Percentiles rank a stretch among this genome's conserved stretches.
Conservation (phyloP, 2,797 vertebrate species). For the Otolemur crassicaudatus region DNA sequence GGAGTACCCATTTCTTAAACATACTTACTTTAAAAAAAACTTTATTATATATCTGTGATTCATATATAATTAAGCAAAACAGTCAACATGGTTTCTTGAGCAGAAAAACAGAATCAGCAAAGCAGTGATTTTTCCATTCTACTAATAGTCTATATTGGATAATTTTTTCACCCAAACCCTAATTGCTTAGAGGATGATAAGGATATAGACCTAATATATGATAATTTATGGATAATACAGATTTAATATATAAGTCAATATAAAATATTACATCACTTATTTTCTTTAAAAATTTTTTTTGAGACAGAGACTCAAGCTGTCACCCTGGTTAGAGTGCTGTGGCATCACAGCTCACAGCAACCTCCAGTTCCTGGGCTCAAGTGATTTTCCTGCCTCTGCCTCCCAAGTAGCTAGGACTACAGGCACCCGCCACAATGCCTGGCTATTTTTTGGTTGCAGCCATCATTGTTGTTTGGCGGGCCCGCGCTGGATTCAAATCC, state of each 20-base stretch:
- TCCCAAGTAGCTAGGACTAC: no score
- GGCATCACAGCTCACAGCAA: no score
- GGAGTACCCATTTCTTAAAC: not conserved
- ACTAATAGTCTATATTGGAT: not conserved
- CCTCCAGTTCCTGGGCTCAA: no score
- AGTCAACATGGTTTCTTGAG: slow-evolving; percentile 5
- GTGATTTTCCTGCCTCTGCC: no score
- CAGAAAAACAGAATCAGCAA: slow-evolving; percentile 41
- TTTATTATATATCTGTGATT: slow-evolving; percentile 39
- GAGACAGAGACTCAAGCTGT: no score
- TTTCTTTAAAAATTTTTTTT: not conserved
- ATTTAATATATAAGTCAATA: not conserved
- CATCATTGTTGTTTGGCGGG: no score
- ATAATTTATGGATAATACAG: not conserved
- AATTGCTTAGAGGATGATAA: slow-evolving; percentile 46
- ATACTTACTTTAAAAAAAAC: not conserved
- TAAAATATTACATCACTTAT: not conserved
- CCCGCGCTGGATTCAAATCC: no score
- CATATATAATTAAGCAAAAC: not conserved
- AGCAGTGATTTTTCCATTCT: slow-evolving; percentile 22
- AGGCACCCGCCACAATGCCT: no score
- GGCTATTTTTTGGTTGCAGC: no score
- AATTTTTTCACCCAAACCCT: slow-evolving; percentile 32
- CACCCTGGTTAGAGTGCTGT: no score
- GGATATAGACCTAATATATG: not conserved